A percentile compares a stretch with the other conserved stretches of the same genome.
Evolutionary conservation across 2,888 invertebrate species (phyloP).

Genomic region (Schrankia costaestrigalis): DNA sequence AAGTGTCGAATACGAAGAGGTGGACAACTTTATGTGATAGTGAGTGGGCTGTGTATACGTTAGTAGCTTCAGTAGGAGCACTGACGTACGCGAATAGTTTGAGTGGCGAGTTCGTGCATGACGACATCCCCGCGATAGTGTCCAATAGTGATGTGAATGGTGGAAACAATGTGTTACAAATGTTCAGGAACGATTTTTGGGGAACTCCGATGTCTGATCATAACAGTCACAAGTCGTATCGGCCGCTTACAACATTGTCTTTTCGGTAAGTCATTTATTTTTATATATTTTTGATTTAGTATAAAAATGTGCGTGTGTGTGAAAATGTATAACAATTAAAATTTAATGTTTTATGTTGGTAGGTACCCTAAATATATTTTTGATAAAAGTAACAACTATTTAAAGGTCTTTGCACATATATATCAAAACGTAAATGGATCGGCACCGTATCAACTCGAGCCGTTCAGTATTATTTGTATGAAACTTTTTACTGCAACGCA

Average conservation of each 20-base stretch:
- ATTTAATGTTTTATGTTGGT: too few species aligned
- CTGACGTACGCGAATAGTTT: conserved; percentile 87
- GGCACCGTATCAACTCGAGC: too few species aligned
- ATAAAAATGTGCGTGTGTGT: too few species aligned
- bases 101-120: conserved; percentile 92
- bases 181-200: conserved; percentile 92
- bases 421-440: too few species aligned
- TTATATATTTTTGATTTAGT: too few species aligned
- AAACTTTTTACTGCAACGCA: too few species aligned
- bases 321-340: too few species aligned
- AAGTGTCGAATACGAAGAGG: conserved; percentile 51
- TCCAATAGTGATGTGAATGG: conserved; percentile 90
- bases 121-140: conserved; percentile 91
- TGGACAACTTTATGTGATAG: conserved; percentile 61
- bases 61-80: conserved; percentile 84
- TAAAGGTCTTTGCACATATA: too few species aligned
- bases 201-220: conserved; percentile 92
- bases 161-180: conserved; percentile 79
- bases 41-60: conserved; percentile 82
- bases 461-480: too few species aligned
- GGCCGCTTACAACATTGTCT: conserved; percentile 90
- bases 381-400: too few species aligned
- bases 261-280: conserved; percentile 85
- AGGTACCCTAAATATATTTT: too few species aligned
- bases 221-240: conserved; percentile 92